Evolutionary conservation across 2,888 invertebrate genomes (phyloP), one percentile per base, ranked within the genome.

Genomic region (Nycteola revayana): DNA sequence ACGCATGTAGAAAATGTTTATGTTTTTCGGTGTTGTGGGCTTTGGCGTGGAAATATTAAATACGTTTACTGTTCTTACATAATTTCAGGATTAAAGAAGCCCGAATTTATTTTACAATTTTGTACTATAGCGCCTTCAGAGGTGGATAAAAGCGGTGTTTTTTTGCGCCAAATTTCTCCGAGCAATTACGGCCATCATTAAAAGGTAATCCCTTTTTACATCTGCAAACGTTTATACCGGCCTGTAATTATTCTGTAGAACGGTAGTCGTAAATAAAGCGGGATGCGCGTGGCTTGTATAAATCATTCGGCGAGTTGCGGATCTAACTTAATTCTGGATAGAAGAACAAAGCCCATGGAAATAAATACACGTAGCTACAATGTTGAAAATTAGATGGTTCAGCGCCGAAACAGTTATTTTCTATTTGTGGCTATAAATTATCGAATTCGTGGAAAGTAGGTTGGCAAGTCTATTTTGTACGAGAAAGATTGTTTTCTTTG

Each of bases 211-310:
- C 78, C 75, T 82, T 82, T 82, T 83, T 79, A 80, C 80, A 78
- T 79, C 81, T 72, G 71, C 75, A 63, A 77, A 73, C 75, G 75
- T 82, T 82, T 79, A 77, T 72, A 71, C 71, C 62, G 67, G 66
- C 66, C 75, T 76, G 78, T 85, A 86, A 87, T 88, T 86, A 86
- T 84, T 81, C 78, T 70, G 73, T 73, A 71, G 70, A 74, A 73
- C 73, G 76, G 64, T 67, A 66, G 67, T 70, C 84, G 84, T 87
- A 88, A 88, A 88, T 86, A 85, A 86, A 83, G 49, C 67, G 71
- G 87, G 84, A 84, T 86, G 80, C 85, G 73, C 79, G 72, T 68
- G 73, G 77, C 77, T 79, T 80, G 75, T 84, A 82, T 87, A 88
- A 88, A 87, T 87, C 86, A 87, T 87, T 86, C 75, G 76, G 66